Conservation (phyloP, 2,113 vertebrate species). For the Nesoenas mayeri region DNA sequence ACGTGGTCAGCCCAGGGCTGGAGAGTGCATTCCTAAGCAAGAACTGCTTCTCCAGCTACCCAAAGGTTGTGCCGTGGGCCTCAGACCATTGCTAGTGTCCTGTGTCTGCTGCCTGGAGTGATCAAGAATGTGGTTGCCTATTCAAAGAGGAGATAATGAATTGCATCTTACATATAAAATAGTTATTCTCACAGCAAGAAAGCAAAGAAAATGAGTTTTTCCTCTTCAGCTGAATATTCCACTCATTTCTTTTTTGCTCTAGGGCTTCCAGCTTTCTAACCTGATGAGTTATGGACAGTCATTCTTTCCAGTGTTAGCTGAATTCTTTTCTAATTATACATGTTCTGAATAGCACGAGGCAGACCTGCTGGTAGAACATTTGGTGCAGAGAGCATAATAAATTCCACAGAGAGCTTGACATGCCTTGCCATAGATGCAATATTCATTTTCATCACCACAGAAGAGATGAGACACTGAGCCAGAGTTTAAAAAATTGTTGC, state of each 20-base stretch:
- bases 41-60: background rate
- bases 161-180: background rate
- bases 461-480: conserved; percentile 30
- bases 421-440: conserved; percentile 55
- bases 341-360: conserved; percentile 36
- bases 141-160: background rate
- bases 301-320: conserved; percentile 15
- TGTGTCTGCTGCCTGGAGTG: background rate
- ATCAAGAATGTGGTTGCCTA: background rate
- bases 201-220: background rate
- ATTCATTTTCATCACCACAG: conserved; percentile 42
- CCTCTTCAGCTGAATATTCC: background rate
- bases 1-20: background rate
- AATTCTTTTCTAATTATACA: conserved; percentile 71
- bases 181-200: background rate
- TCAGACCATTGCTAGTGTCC: background rate
- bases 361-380: conserved; percentile 60
- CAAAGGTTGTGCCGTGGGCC: background rate
- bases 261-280: conserved; percentile 46
- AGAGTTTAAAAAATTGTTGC: background rate
- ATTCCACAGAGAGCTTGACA: conserved; percentile 51
- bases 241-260: background rate
- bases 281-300: conserved; percentile 59
- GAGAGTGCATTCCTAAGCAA: background rate
- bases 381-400: conserved; percentile 60